Conservation (phyloP, 92 coral and sea anemone genomes). For the Muricea muricata region DNA sequence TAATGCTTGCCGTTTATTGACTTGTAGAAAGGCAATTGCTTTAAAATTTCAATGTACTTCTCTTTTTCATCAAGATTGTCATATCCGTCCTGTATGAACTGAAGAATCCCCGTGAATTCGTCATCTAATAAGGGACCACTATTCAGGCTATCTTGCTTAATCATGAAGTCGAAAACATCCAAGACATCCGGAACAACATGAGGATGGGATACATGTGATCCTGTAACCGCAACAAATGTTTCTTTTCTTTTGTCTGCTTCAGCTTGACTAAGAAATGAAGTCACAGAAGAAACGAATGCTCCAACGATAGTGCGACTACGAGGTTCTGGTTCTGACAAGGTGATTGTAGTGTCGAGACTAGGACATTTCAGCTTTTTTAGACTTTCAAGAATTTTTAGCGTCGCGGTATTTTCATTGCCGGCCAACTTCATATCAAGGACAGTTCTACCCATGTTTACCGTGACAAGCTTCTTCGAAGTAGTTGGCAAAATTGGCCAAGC, state of each 20-base stretch:
- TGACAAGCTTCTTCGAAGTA: slow-evolving; percentile 11
- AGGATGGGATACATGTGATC: slow-evolving; percentile 45
- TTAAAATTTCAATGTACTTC: slow-evolving; percentile 10
- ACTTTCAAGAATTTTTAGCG: background rate
- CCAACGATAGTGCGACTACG: background rate
- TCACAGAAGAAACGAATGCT: background rate
- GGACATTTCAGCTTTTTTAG: slow-evolving; percentile 39
- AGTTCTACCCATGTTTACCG: slow-evolving; percentile 34
- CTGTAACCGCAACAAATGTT: slow-evolving; percentile 15
- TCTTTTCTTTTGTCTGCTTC: background rate
- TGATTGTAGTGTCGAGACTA: slow-evolving; percentile 17
- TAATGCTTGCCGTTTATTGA: slow-evolving; percentile 13
- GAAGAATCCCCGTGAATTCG: slow-evolving; percentile 22
- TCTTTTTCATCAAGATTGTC: background rate
- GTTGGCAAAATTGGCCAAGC: slow-evolving; percentile 57
- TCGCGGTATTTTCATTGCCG: slow-evolving; percentile 27
- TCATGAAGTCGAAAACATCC: slow-evolving; percentile 28
- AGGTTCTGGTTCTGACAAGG: background rate
- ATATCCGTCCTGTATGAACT: slow-evolving; percentile 39
- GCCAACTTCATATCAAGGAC: slow-evolving; percentile 33
- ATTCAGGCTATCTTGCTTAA: background rate
- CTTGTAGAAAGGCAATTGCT: slow-evolving; percentile 46
- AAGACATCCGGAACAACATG: slow-evolving; percentile 23
- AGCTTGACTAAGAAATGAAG: background rate
- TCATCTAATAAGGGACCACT: background rate